Conservation (phyloP, 2,797 vertebrate species). For the Bovichtus diacanthus region DNA sequence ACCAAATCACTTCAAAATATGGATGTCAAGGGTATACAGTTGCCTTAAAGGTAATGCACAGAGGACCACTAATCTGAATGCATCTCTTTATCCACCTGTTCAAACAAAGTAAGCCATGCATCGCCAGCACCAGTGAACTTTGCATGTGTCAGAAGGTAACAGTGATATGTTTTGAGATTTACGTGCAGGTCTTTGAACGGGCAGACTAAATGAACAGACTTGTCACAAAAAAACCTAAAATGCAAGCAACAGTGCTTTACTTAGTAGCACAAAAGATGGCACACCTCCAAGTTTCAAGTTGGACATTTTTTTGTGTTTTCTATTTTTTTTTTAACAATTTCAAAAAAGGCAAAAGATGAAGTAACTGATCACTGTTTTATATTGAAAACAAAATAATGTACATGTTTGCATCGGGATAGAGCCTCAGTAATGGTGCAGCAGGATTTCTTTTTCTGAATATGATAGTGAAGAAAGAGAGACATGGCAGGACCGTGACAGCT, state of each 20-base stretch:
- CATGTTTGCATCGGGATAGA: constrained; percentile 51
- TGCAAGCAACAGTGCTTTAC: constrained; percentile 62
- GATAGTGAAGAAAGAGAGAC: constrained; percentile 84
- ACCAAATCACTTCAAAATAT: constrained; percentile 38
- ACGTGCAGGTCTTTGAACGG: constrained; percentile 64
- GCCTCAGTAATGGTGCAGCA: constrained; percentile 53
- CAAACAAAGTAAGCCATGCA: constrained; percentile 76
- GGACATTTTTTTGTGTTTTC: constrained; percentile 53
- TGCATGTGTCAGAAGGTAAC: constrained; percentile 64
- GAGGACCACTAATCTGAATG: constrained; percentile 74
- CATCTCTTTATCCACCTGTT: constrained; percentile 83
- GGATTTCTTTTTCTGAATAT: constrained; percentile 53
- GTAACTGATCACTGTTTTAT: constrained; percentile 47
- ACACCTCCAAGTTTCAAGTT: constrained; percentile 46
- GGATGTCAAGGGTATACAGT: constrained; percentile 67
- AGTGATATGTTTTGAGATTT: constrained; percentile 60
- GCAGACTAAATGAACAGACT: constrained; percentile 60
- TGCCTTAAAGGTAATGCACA: constrained; percentile 83
- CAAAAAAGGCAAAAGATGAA: constrained; percentile 54
- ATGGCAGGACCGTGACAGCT: constrained; percentile 66
- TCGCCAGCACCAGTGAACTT: constrained; percentile 65
- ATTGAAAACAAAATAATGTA: constrained; percentile 44
- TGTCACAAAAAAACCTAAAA: constrained; percentile 62
- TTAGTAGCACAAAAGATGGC: constrained; percentile 56
- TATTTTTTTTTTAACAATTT: constrained; percentile 58